Evolutionary conservation across 2,888 invertebrate genomes (phyloP).

Genomic region (Dichetophora obliterata): DNA sequence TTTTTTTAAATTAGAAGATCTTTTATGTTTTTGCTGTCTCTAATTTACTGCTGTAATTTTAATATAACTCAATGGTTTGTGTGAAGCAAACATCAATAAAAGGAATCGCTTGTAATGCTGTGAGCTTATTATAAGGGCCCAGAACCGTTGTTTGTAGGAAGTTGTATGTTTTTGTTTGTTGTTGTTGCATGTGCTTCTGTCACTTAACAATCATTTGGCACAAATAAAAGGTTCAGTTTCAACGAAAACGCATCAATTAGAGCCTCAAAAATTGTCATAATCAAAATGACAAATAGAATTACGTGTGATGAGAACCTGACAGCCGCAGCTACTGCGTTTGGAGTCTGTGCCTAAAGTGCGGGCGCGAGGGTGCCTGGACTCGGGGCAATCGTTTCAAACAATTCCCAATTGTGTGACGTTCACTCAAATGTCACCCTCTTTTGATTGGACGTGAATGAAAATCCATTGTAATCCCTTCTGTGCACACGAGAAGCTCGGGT

Average conservation of each 20-base stretch:
- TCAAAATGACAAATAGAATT: conserved; percentile 70
- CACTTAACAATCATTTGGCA: not conserved
- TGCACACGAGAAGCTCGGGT: not conserved
- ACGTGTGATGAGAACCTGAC: conserved; percentile 66
- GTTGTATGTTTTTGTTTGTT: not conserved
- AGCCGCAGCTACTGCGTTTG: conserved; percentile 52
- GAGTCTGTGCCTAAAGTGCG: conserved; percentile 15
- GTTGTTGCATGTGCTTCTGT: not conserved
- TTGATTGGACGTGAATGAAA: conserved; percentile 12
- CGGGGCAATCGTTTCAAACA: not conserved
- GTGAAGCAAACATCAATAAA: not conserved
- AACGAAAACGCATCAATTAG: conserved; percentile 65
- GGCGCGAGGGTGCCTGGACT: not conserved
- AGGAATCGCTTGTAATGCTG: not conserved
- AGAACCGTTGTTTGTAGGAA: not conserved
- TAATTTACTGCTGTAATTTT: not conserved
- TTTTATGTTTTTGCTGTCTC: not conserved
- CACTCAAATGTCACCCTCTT: not conserved
- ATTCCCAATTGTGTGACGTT: not conserved
- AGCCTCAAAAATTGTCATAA: conserved; percentile 60
- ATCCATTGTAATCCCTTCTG: conserved; percentile 16
- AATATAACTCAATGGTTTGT: not conserved
- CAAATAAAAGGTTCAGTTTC: not conserved
- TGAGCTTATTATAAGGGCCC: not conserved
- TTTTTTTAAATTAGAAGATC: too few species aligned